Evolutionary conservation across 2,888 invertebrate species (phyloP).

Genomic region (Melinopterus prodromus): DNA sequence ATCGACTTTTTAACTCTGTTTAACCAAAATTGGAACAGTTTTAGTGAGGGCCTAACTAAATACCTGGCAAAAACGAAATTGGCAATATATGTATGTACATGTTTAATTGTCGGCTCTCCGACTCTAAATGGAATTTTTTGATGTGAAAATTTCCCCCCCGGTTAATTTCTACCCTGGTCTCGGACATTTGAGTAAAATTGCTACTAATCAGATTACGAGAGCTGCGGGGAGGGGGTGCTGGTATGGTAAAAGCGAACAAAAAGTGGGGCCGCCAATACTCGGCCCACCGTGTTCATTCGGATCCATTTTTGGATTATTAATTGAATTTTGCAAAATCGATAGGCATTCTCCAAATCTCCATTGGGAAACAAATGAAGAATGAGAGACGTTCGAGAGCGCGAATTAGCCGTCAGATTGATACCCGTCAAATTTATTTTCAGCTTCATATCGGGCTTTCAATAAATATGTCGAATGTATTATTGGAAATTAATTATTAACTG

Average conservation of each 20-base stretch:
- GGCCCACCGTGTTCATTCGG: neutral
- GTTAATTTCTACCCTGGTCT: neutral
- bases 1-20: too few relatives aligned
- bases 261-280: neutral
- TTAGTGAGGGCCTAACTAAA: too few relatives aligned
- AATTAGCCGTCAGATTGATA: neutral
- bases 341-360: neutral
- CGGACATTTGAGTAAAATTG: constrained; percentile 4
- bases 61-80: too few relatives aligned
- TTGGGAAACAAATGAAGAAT: neutral
- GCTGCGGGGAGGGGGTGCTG: neutral
- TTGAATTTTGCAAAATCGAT: neutral
- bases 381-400: neutral
- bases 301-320: neutral
- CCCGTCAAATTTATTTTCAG: neutral
- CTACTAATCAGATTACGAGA: neutral
- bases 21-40: too few relatives aligned
- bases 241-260: neutral
- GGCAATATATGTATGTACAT: neutral
- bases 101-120: neutral
- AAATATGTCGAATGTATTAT: too few relatives aligned
- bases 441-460: neutral
- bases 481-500: too few relatives aligned
- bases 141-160: neutral
- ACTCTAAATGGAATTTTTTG: neutral